Evolutionary conservation across 2,888 invertebrate species (phyloP).

Genomic region (Rotaria macrura): DNA sequence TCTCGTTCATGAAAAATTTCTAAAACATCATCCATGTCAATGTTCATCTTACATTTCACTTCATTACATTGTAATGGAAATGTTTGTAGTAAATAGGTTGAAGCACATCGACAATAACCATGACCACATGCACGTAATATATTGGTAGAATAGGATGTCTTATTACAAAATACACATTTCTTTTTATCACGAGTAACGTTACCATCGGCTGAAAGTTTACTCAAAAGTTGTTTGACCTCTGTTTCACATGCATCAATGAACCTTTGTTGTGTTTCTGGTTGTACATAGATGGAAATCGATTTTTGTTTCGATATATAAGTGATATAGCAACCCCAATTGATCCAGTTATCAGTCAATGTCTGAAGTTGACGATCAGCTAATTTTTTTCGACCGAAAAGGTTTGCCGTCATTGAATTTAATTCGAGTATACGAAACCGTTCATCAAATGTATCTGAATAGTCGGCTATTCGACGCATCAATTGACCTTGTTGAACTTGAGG

Average conservation of each 20-base stretch:
- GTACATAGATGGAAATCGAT: not conserved
- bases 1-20: not conserved
- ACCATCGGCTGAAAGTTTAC: not conserved
- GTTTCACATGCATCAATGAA: not conserved
- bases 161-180: not conserved
- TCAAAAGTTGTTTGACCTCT: not conserved
- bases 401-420: constrained; percentile 1
- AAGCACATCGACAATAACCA: not conserved
- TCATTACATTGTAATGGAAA: not conserved
- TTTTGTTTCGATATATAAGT: not conserved
- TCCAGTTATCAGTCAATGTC: not conserved
- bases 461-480: constrained; percentile 12
- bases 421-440: not conserved
- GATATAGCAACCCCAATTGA: not conserved
- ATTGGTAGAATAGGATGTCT: not conserved
- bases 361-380: not conserved
- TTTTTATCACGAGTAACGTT: not conserved
- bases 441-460: not conserved
- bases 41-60: not conserved
- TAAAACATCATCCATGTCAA: not conserved
- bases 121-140: not conserved
- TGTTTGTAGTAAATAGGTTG: not conserved
- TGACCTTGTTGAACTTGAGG: constrained; percentile 20
- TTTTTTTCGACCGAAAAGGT: not conserved
- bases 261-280: not conserved